Percentiles rank a stretch among this genome's conserved stretches.
Conservation (phyloP, 2,797 vertebrate genomes). For the Poeciliopsis gracilis region DNA sequence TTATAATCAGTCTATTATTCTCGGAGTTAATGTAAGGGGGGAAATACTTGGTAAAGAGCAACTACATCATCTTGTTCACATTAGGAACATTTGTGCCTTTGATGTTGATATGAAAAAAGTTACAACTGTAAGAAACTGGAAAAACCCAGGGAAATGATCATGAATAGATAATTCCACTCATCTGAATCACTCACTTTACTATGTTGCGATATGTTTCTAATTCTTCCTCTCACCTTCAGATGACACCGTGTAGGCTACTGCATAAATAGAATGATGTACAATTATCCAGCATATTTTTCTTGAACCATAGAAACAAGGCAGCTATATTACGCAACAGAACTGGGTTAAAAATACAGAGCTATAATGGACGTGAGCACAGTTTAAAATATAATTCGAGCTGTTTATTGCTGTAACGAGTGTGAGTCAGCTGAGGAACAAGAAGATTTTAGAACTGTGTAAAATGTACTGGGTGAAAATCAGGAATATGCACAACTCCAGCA, state of each 20-base stretch:
- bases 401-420: not conserved
- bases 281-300: not conserved
- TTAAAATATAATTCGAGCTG: not conserved
- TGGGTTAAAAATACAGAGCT: not conserved
- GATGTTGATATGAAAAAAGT: not conserved
- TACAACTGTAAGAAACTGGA: not conserved
- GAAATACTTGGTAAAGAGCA: not conserved
- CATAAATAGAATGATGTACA: not conserved
- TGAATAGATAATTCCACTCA: not conserved
- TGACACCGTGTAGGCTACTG: not conserved
- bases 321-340: not conserved
- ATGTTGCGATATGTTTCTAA: not conserved
- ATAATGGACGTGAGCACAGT: not conserved
- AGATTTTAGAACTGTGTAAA: not conserved
- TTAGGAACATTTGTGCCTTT: not conserved
- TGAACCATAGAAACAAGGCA: not conserved
- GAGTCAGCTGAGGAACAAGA: not conserved
- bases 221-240: not conserved
- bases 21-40: not conserved
- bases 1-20: constrained; percentile 50
- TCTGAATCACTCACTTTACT: not conserved
- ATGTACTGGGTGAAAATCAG: not conserved
- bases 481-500: constrained; percentile 11
- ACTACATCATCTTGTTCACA: not conserved
- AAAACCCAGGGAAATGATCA: not conserved